Conservation (phyloP, 2,888 invertebrate species). For the Pollenia labialis region DNA sequence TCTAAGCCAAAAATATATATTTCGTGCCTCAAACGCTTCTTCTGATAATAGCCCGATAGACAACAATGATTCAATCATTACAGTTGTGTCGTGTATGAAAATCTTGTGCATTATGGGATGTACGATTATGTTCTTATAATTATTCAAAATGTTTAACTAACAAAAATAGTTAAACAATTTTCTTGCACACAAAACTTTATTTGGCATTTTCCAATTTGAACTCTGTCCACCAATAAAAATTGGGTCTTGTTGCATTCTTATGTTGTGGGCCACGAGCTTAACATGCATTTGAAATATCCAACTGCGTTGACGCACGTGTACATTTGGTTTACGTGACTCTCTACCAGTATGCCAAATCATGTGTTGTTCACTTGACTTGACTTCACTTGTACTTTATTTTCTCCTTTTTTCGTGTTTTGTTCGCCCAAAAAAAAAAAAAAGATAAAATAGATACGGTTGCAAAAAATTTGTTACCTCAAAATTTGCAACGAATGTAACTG, state of each 20-base stretch:
- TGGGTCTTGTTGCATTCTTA: neutral
- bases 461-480: slow-evolving; percentile 58
- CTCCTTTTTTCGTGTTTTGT: neutral
- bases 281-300: slow-evolving; percentile 31
- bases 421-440: slow-evolving; percentile 8
- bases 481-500: slow-evolving; percentile 51
- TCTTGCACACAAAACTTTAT: neutral
- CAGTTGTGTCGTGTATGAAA: no score
- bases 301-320: slow-evolving; percentile 60
- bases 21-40: no score
- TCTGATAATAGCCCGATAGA: no score
- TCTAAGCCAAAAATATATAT: no score
- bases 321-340: slow-evolving; percentile 40
- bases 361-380: slow-evolving; percentile 43
- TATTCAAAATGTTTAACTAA: no score
- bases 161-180: neutral
- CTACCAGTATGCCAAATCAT: neutral
- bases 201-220: neutral
- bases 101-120: no score
- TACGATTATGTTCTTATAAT: no score
- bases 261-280: slow-evolving; percentile 19
- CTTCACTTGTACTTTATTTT: neutral
- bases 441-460: slow-evolving; percentile 42
- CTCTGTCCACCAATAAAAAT: slow-evolving; percentile 4
- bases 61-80: no score